Evolutionary conservation across 1,140 invertebrate species (phyloP).

Genomic region (Chionoecetes opilio): DNA sequence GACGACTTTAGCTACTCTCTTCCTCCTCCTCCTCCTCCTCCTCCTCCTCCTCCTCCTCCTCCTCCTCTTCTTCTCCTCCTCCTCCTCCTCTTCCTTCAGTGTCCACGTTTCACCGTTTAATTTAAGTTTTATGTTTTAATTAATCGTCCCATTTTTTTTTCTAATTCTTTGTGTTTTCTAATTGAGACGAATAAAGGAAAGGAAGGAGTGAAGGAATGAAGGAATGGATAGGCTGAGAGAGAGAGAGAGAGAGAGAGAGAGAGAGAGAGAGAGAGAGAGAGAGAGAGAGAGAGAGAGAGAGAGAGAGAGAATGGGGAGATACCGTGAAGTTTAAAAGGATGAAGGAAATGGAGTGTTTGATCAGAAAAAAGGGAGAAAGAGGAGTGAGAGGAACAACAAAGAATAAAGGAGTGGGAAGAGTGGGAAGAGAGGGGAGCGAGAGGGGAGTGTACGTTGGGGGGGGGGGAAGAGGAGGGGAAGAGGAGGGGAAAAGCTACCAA

Average conservation of each 20-base stretch:
- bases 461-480: not conserved
- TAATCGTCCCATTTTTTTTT: no score
- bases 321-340: no score
- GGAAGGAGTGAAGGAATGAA: no score
- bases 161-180: no score
- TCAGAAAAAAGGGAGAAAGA: not conserved
- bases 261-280: constrained; percentile 54
- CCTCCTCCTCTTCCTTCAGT: not conserved
- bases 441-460: not conserved
- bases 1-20: no score
- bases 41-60: not conserved
- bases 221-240: not conserved
- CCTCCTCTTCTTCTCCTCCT: not conserved
- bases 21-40: no score
- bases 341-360: no score
- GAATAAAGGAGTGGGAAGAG: not conserved
- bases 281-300: constrained; percentile 50
- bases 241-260: constrained; percentile 58
- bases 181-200: no score
- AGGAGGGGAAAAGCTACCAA: constrained; percentile 1
- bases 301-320: not conserved
- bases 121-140: no score
- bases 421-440: not conserved
- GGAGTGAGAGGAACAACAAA: not conserved
- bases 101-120: no score